Conservation (phyloP, 2,113 vertebrate genomes). For the Paradoxurus hermaphroditus region DNA sequence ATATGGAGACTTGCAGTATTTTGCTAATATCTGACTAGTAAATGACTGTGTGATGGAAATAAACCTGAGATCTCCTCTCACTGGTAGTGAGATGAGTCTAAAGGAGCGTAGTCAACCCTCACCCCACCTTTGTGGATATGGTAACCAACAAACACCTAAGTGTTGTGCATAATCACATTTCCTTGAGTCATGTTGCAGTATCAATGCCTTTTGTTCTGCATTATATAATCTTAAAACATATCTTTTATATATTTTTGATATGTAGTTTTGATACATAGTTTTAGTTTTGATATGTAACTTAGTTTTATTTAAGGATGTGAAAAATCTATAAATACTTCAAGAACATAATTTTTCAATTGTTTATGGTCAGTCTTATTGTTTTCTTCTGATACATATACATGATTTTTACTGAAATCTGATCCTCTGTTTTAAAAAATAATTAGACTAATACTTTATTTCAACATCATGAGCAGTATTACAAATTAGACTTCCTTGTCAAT, state of each 20-base stretch:
- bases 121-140: background rate
- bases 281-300: background rate
- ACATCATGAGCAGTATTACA: background rate
- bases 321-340: background rate
- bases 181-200: background rate
- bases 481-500: background rate
- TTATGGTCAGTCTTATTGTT: background rate
- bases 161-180: background rate
- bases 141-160: background rate
- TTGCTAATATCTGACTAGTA: background rate
- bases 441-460: background rate
- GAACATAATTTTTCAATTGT: background rate
- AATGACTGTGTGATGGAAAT: background rate
- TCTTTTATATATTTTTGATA: background rate
- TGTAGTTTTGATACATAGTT: no score
- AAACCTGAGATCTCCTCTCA: background rate
- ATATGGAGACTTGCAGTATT: background rate
- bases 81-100: background rate
- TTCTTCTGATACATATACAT: background rate
- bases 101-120: background rate
- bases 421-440: background rate
- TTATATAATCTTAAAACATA: background rate
- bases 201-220: background rate
- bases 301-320: background rate
- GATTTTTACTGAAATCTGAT: background rate